These are phyloP conservation scores for Actinia tenebrosa DNA, from an alignment of 64 coral and sea anemone species.

Conservation along the genomic window DNA sequence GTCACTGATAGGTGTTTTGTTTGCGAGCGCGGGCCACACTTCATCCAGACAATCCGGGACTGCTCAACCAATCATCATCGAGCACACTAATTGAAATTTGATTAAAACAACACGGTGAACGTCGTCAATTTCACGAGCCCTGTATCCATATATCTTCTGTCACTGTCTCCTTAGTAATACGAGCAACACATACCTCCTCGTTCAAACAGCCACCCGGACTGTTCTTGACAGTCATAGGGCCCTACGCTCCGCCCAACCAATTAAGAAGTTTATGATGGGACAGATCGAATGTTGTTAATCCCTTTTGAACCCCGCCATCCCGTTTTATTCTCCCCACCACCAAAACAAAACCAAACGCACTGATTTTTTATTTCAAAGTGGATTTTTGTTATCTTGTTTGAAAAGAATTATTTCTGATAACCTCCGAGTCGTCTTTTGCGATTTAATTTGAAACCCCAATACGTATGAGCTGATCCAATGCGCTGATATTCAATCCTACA, in stretches of 20 bases:
- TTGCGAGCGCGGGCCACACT: conserved; percentile 53
- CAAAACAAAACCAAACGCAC: conserved; percentile 4
- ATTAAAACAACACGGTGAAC: conserved; percentile 89
- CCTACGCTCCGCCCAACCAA: conserved; percentile 73
- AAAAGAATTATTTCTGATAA: conserved; percentile 23
- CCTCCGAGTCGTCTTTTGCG: background rate
- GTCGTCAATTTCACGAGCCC: conserved; percentile 67
- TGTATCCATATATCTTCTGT: conserved; percentile 62
- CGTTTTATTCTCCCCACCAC: background rate
- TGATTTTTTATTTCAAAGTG: conserved; percentile 18
- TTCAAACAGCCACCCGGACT: conserved; percentile 46
- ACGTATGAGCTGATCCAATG: background rate
- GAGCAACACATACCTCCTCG: conserved; percentile 48
- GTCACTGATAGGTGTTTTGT: conserved; percentile 82
- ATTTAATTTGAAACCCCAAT: conserved; percentile 2
- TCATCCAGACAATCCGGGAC: conserved; percentile 39
- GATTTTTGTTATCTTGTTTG: conserved; percentile 50
- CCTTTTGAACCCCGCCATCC: conserved; percentile 46
- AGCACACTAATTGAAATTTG: conserved; percentile 83
- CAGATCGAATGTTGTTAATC: conserved; percentile 53
- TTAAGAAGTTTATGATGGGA: conserved; percentile 80
- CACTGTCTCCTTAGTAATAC: conserved; percentile 85
- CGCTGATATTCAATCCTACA: conserved; percentile 4
- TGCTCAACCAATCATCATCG: conserved; percentile 51
- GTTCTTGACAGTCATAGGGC: conserved; percentile 54